Conservation (phyloP, 2,888 invertebrate species). For the Drosophila cognata region DNA sequence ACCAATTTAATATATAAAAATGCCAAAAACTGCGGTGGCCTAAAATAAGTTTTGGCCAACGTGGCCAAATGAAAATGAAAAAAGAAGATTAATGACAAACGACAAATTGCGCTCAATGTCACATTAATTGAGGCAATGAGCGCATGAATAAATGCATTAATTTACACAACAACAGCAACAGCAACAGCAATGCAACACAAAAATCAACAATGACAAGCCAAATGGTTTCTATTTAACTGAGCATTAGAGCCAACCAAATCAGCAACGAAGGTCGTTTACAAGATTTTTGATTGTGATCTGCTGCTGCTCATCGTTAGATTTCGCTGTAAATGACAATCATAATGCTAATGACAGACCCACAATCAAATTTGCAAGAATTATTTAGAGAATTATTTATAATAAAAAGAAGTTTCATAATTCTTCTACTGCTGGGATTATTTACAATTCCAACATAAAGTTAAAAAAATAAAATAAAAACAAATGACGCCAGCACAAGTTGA, state of each 20-base stretch:
- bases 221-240: constrained; percentile 47
- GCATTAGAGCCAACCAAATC: constrained; percentile 40
- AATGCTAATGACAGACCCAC: constrained; percentile 6
- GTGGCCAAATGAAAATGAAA: constrained; percentile 50
- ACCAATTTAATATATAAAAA: constrained; percentile 35
- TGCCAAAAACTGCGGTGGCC: constrained; percentile 53
- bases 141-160: constrained; percentile 73
- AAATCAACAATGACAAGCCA: constrained; percentile 63
- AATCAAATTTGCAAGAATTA: constrained; percentile 12
- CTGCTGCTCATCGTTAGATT: constrained; percentile 13
- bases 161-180: constrained; percentile 52
- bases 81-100: constrained; percentile 80
- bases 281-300: constrained; percentile 38
- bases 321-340: constrained; percentile 29
- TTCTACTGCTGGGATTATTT: constrained; percentile 7
- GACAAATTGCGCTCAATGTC: constrained; percentile 82
- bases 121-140: constrained; percentile 81
- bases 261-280: constrained; percentile 63
- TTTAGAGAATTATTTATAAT: constrained; percentile 8
- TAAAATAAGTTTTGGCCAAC: constrained; percentile 54
- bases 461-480: not conserved
- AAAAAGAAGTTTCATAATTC: constrained; percentile 14
- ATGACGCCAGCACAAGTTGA: constrained; percentile 14
- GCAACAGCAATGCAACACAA: constrained; percentile 19
- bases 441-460: not conserved